Evolutionary conservation across 2,113 vertebrate genomes (phyloP).

Genomic region (Aldabrachelys gigantea): DNA sequence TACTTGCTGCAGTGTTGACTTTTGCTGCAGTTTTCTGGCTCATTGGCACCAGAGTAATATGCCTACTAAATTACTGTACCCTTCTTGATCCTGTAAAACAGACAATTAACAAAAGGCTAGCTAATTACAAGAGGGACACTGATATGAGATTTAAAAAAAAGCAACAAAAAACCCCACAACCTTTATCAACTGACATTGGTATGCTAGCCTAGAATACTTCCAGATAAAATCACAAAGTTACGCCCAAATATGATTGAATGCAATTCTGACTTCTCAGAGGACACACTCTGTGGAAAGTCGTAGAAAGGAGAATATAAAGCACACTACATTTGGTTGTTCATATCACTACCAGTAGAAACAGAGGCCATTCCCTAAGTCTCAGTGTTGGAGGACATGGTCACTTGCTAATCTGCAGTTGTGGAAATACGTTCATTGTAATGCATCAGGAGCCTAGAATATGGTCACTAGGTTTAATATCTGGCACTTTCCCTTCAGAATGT

Average conservation of each 20-base stretch:
- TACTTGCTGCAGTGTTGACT: not conserved
- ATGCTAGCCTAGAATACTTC: not conserved
- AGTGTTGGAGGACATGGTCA: not conserved
- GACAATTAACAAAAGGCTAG: not conserved
- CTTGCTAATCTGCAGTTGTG: not conserved
- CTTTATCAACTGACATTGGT: not conserved
- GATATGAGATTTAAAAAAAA: not conserved
- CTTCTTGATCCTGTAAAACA: not conserved
- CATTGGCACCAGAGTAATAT: not conserved
- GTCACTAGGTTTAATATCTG: not conserved
- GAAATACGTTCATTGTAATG: not conserved
- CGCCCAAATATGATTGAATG: not conserved
- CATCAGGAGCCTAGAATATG: fast-evolving
- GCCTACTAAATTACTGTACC: not conserved
- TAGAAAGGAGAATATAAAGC: fast-evolving
- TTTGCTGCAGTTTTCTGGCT: slow-evolving; percentile 15
- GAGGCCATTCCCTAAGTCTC: not conserved
- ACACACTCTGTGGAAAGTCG: fast-evolving
- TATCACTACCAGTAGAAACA: not conserved
- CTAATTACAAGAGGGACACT: not conserved
- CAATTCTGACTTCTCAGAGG: not conserved
- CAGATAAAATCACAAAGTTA: not conserved
- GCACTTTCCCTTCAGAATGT: slow-evolving; percentile 23
- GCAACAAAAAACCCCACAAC: not conserved
- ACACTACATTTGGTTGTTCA: fast-evolving